Conservation (phyloP, 2,888 invertebrate species). For the Gasteruption jaculator region DNA sequence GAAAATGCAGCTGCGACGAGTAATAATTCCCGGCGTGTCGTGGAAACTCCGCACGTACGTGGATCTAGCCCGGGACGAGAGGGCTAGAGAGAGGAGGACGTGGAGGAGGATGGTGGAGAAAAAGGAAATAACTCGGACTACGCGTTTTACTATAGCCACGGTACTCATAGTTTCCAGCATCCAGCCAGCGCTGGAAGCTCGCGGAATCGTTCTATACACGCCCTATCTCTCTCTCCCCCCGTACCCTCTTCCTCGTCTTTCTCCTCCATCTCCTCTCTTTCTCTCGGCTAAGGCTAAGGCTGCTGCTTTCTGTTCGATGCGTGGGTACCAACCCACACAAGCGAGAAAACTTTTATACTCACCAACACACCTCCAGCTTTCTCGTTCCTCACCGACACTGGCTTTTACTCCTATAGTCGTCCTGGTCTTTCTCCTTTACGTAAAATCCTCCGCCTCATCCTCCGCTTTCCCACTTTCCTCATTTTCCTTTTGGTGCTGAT, state of each 20-base stretch:
- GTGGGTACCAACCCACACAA: conserved; percentile 45
- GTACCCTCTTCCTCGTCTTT: conserved; percentile 17
- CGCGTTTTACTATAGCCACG: conserved; percentile 44
- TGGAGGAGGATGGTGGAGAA: conserved; percentile 21
- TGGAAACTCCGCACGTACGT: conserved; percentile 27
- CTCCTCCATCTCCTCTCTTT: conserved; percentile 20
- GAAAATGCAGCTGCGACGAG: conserved; percentile 44
- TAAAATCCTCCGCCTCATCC: conserved; percentile 18
- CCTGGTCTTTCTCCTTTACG: conserved; percentile 13
- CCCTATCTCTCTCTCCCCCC: conserved; percentile 12
- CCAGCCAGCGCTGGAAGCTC: too few relatives aligned
- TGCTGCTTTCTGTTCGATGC: too few relatives aligned
- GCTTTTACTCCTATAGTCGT: conserved; percentile 18
- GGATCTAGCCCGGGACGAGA: conserved; percentile 18
- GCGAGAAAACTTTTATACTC: conserved; percentile 49
- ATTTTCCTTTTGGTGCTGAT: conserved; percentile 31
- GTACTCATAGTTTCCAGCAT: too few relatives aligned
- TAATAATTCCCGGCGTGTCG: conserved; percentile 43
- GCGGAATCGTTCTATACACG: conserved; percentile 35
- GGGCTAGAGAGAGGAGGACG: conserved; percentile 22
- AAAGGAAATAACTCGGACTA: conserved; percentile 44
- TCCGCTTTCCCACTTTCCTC: conserved; percentile 22
- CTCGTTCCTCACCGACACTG: conserved; percentile 21
- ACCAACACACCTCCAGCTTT: conserved; percentile 39
- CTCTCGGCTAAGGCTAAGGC: conserved; percentile 30